Percentiles rank a stretch among this genome's conserved stretches.
Evolutionary conservation across 2,888 invertebrate species (phyloP).

Genomic region (Dysmachus trigonus): DNA sequence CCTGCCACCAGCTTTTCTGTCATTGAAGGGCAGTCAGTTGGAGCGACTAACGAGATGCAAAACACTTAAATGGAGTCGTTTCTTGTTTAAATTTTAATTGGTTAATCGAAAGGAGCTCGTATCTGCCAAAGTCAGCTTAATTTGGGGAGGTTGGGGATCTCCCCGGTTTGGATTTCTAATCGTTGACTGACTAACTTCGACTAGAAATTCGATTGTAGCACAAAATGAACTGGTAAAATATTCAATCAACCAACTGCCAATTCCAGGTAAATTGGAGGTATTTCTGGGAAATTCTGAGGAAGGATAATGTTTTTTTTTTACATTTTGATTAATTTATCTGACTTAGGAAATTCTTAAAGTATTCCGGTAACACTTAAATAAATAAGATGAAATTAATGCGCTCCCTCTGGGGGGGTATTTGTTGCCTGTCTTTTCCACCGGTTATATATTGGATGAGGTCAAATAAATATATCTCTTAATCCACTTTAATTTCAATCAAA

Average conservation of each 20-base stretch:
- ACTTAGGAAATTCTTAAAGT: neutral
- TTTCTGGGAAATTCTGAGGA: neutral
- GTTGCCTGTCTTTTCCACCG: neutral
- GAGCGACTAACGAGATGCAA: slow-evolving; percentile 29
- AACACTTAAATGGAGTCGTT: slow-evolving; percentile 24
- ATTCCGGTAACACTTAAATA: neutral
- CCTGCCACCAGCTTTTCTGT: neutral
- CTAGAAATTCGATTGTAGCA: neutral
- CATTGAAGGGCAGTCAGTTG: slow-evolving; percentile 32
- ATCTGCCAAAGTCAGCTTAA: neutral
- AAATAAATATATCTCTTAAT: neutral
- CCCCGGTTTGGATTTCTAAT: neutral
- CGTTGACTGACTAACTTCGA: neutral
- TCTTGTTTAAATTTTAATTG: slow-evolving; percentile 32
- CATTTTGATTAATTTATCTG: neutral
- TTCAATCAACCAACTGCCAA: neutral
- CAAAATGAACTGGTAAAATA: neutral
- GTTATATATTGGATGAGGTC: neutral
- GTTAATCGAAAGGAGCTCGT: slow-evolving; percentile 9
- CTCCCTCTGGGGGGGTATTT: neutral
- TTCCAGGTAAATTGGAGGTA: neutral
- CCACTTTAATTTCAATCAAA: slow-evolving; percentile 8
- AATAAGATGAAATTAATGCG: neutral
- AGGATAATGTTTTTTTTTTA: neutral
- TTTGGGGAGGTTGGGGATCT: neutral